These are phyloP conservation scores for Mesopsocus fuscifrons DNA, from an alignment of 2,888 invertebrate genomes.

Conservation along the genomic window DNA sequence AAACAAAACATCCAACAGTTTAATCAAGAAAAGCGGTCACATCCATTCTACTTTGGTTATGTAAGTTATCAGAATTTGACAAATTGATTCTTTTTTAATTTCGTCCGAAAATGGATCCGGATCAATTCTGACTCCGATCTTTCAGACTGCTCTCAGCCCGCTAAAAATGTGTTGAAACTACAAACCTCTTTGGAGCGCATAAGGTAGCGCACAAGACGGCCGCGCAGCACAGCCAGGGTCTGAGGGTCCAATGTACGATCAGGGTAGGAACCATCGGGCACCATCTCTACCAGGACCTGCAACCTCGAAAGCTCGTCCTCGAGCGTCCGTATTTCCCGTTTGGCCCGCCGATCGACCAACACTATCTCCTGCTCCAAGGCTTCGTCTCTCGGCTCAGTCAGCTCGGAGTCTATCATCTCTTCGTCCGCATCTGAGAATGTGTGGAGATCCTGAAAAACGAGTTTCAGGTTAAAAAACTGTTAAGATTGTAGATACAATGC, in stretches of 20 bases:
- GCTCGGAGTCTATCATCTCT: conserved; percentile 61
- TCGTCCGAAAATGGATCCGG: too few relatives aligned
- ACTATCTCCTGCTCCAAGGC: conserved; percentile 58
- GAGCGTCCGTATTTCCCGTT: conserved; percentile 67
- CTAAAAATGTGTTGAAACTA: too few relatives aligned
- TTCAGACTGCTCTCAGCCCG: too few relatives aligned
- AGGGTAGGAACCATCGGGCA: conserved; percentile 61
- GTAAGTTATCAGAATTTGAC: too few relatives aligned
- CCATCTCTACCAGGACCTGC: conserved; percentile 84
- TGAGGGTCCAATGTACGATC: conserved; percentile 91
- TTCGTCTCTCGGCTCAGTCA: conserved; percentile 66
- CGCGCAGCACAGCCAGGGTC: conserved; percentile 80
- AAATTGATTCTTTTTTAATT: too few relatives aligned
- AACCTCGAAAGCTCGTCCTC: conserved; percentile 80
- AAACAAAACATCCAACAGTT: background rate
- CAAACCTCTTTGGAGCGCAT: conserved; percentile 77
- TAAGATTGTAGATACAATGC: conserved; percentile 1
- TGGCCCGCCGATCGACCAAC: conserved; percentile 51
- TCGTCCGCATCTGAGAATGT: conserved; percentile 89
- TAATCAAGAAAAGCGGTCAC: background rate
- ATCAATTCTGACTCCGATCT: too few relatives aligned
- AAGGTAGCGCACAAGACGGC: conserved; percentile 78
- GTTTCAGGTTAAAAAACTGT: conserved; percentile 11
- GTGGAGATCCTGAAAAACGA: conserved; percentile 24
- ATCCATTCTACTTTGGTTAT: too few relatives aligned